phyloP scores from a whole-genome alignment of 2,797 vertebrate genomes.

The Bradypodion ventrale region DNA sequence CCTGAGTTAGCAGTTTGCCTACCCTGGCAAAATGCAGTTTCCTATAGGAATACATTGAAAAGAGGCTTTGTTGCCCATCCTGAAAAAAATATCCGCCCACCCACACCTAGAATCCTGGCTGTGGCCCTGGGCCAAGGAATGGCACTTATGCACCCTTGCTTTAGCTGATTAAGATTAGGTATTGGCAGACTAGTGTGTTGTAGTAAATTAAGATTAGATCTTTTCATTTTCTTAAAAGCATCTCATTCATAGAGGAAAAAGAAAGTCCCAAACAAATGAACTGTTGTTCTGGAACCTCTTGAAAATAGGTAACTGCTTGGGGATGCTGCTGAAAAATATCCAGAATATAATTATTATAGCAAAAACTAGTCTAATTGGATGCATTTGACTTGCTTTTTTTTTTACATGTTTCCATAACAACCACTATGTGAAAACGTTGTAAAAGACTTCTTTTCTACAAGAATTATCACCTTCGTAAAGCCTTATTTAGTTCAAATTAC shows the following conservation, averaged over 20 bases:
- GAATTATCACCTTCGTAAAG: constrained; percentile 21
- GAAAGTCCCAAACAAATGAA: constrained; percentile 48
- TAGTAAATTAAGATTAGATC: constrained; percentile 54
- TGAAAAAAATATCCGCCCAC: no score
- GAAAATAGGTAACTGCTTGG: constrained; percentile 67
- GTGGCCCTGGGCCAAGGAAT: no score
- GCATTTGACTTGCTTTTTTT: not conserved
- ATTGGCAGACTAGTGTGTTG: constrained; percentile 5
- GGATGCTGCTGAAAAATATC: constrained; percentile 36
- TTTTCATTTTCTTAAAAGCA: constrained; percentile 64
- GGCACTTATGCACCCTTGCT: not conserved
- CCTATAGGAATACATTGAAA: no score
- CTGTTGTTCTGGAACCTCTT: constrained; percentile 49
- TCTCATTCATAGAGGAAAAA: constrained; percentile 60
- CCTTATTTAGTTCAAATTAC: constrained; percentile 34
- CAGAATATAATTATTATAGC: constrained; percentile 31
- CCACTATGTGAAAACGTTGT: constrained; percentile 28
- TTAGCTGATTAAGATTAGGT: constrained; percentile 49
- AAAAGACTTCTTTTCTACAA: constrained; percentile 24
- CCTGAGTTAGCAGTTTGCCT: no score
- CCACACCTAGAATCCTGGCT: no score
- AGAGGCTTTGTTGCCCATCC: no score
- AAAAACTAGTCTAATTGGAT: constrained; percentile 16
- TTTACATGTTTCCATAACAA: not conserved
- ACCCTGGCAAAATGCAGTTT: no score